Evolutionary conservation across 2,113 vertebrate species (phyloP).

Genomic region (Rhynchomys soricoides): DNA sequence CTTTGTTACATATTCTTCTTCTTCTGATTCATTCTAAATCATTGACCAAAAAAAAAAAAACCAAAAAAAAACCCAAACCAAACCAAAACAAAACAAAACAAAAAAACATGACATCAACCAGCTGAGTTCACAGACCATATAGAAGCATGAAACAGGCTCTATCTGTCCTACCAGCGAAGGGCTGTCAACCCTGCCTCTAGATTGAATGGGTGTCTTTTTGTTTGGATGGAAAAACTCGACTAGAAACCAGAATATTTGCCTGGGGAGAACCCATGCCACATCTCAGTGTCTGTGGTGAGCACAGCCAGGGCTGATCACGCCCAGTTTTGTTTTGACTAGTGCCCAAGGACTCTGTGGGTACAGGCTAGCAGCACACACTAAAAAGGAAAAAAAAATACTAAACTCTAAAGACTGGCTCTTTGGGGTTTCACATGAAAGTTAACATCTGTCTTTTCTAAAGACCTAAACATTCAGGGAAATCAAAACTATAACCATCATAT

Average conservation of each 20-base stretch:
- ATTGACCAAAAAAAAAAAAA: too few species aligned
- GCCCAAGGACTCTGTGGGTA: slow-evolving; percentile 1
- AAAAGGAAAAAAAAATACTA: background rate
- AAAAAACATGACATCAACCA: background rate
- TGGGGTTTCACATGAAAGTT: background rate
- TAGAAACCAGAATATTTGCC: background rate
- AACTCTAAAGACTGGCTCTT: background rate
- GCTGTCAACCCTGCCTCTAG: background rate
- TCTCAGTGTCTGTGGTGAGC: background rate
- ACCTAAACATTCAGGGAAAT: background rate
- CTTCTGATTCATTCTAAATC: slow-evolving; percentile 17
- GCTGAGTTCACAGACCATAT: background rate
- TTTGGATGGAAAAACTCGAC: background rate
- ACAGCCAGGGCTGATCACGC: background rate
- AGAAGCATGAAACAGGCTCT: background rate
- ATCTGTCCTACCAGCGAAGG: background rate
- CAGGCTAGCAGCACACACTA: background rate
- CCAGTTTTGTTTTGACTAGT: slow-evolving; percentile 48
- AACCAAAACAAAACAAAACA: too few species aligned
- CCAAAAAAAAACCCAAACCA: too few species aligned
- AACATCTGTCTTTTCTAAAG: slow-evolving; percentile 24
- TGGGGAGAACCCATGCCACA: background rate
- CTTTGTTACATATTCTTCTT: background rate
- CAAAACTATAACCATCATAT: background rate
- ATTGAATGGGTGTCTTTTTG: background rate